These are phyloP conservation scores for Hirtodrosophila trivittata DNA, from an alignment of 2,888 invertebrate genomes.

Conservation along the genomic window DNA sequence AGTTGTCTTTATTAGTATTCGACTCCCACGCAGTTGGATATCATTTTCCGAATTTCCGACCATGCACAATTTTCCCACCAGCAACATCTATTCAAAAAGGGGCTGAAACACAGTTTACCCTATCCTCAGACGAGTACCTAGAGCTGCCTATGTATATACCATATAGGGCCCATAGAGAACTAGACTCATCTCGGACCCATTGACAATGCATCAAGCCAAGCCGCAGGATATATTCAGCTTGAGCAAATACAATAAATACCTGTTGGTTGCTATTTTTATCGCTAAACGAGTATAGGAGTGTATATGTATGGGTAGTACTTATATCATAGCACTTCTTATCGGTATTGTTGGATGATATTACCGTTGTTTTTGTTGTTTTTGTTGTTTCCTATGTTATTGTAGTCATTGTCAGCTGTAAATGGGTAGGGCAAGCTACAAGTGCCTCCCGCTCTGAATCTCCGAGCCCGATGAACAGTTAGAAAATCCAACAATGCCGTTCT, in stretches of 20 bases:
- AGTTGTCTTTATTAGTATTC: conserved; percentile 57
- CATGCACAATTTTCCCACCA: conserved; percentile 65
- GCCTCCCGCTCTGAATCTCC: conserved; percentile 25
- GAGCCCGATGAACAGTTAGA: conserved; percentile 52
- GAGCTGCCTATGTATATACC: neutral
- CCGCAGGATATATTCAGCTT: conserved; percentile 76
- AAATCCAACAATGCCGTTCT: conserved; percentile 29
- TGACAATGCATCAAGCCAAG: conserved; percentile 75
- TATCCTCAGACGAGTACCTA: neutral
- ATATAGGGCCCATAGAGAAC: conserved; percentile 30
- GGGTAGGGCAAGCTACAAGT: conserved; percentile 66
- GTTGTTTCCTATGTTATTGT: conserved; percentile 34
- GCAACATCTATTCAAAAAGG: conserved; percentile 26
- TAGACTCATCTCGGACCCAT: conserved; percentile 49
- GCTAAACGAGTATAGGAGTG: conserved; percentile 24
- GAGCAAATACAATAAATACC: conserved; percentile 78
- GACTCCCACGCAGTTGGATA: conserved; percentile 58
- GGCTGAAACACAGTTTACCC: conserved; percentile 20
- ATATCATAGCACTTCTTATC: conserved; percentile 51
- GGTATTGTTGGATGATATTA: conserved; percentile 64
- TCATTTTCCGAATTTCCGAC: conserved; percentile 53
- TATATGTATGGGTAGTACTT: conserved; percentile 36
- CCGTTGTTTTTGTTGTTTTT: conserved; percentile 25
- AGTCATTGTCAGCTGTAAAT: conserved; percentile 56
- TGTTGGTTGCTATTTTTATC: conserved; percentile 63